Percentiles rank a stretch among this genome's conserved stretches.
Evolutionary conservation across 2,888 invertebrate species (phyloP).

Genomic region (Cancer borealis): DNA sequence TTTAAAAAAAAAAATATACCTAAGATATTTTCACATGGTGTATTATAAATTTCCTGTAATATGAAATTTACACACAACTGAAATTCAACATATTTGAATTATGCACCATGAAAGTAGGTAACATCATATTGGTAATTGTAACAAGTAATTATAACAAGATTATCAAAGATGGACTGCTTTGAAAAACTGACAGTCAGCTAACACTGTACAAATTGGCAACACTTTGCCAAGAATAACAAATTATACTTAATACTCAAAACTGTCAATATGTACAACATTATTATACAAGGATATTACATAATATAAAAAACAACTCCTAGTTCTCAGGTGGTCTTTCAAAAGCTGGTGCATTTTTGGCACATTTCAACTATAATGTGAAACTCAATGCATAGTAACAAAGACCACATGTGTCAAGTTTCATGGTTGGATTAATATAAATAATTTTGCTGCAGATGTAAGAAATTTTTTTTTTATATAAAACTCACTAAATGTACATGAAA

Average conservation of each 20-base stretch:
- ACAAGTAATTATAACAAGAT: conserved; percentile 68
- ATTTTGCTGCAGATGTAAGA: neutral
- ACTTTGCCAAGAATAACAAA: conserved; percentile 69
- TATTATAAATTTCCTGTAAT: neutral
- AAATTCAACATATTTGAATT: conserved; percentile 50
- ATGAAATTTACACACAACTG: conserved; percentile 3
- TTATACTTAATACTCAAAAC: conserved; percentile 67
- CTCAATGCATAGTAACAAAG: conserved; percentile 64
- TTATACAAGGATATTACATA: conserved; percentile 68
- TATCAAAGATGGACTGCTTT: conserved; percentile 66
- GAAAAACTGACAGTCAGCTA: conserved; percentile 66
- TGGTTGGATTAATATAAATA: conserved; percentile 39
- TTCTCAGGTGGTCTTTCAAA: conserved; percentile 70
- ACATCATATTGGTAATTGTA: conserved; percentile 8
- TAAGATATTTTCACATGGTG: neutral
- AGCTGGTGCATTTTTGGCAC: conserved; percentile 73
- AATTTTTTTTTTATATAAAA: neutral
- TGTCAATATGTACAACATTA: conserved; percentile 70
- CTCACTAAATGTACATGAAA: conserved; percentile 59
- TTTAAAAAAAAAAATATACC: neutral
- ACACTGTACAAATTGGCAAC: conserved; percentile 73
- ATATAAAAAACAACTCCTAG: conserved; percentile 61
- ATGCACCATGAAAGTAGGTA: conserved; percentile 40
- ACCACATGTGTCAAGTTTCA: conserved; percentile 66
- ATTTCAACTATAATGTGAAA: conserved; percentile 64